phyloP scores from a whole-genome alignment of 2,888 invertebrate species.

The Napeogenes inachia region DNA sequence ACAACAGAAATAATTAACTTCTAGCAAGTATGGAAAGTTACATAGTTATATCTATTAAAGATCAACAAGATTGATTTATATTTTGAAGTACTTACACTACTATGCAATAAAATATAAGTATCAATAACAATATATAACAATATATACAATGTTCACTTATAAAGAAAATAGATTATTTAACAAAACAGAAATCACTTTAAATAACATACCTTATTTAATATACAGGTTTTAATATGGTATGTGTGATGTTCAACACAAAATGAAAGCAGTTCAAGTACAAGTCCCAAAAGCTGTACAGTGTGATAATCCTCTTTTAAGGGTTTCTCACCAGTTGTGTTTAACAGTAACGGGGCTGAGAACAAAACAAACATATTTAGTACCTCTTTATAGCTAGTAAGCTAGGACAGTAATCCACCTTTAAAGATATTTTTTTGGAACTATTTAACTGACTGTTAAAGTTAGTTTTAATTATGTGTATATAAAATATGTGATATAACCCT shows the following conservation, averaged over 20 bases:
- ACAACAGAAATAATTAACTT: too few relatives aligned
- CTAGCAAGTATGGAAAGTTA: too few relatives aligned
- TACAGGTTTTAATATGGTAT: slow-evolving; percentile 98
- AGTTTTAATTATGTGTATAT: too few relatives aligned
- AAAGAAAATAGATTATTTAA: background rate
- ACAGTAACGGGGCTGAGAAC: slow-evolving; percentile 89
- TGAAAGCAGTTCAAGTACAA: slow-evolving; percentile 95
- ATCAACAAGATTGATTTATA: too few relatives aligned
- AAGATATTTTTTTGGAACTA: too few relatives aligned
- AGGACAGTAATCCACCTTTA: too few relatives aligned
- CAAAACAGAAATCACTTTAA: slow-evolving; percentile 12
- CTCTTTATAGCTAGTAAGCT: too few relatives aligned
- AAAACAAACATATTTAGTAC: background rate
- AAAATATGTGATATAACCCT: background rate
- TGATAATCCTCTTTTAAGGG: slow-evolving; percentile 96
- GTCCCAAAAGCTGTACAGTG: slow-evolving; percentile 95
- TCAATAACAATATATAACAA: background rate
- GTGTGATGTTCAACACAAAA: slow-evolving; percentile 99
- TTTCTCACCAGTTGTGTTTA: slow-evolving; percentile 93
- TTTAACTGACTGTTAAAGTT: too few relatives aligned
- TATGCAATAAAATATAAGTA: background rate
- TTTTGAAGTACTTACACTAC: too few relatives aligned
- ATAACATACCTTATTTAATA: slow-evolving; percentile 86
- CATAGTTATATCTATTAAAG: too few relatives aligned
- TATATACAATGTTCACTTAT: background rate